Evolutionary conservation across 2,888 invertebrate species (phyloP).

Genomic region (Calliopum simillimum): DNA sequence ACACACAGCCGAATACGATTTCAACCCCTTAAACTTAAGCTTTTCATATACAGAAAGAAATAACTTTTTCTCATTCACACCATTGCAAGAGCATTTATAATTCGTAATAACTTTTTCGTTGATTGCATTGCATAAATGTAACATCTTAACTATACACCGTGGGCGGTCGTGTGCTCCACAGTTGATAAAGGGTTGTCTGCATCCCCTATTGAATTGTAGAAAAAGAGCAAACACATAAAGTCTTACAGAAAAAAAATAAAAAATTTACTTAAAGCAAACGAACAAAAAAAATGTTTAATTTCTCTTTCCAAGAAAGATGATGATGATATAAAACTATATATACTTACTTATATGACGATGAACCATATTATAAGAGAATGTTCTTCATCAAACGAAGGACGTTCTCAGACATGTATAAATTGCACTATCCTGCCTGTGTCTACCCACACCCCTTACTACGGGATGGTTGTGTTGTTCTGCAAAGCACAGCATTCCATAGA

Average conservation of each 20-base stretch:
- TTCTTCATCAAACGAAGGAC: no score
- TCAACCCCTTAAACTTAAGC: neutral
- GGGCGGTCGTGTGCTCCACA: slow-evolving; percentile 38
- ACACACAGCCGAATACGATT: neutral
- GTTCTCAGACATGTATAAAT: no score
- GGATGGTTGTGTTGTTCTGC: no score
- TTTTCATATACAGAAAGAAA: neutral
- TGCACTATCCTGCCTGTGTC: no score
- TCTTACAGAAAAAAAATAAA: slow-evolving; percentile 6
- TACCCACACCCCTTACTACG: no score
- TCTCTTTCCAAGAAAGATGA: slow-evolving; percentile 32
- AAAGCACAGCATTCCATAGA: no score
- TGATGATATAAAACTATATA: neutral
- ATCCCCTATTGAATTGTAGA: slow-evolving; percentile 37
- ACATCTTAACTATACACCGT: neutral
- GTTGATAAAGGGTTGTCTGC: slow-evolving; percentile 39
- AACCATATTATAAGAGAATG: no score
- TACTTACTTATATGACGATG: no score
- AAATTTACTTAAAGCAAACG: neutral
- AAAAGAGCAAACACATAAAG: slow-evolving; percentile 28
- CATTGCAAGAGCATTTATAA: neutral
- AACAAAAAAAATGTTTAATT: slow-evolving; percentile 26
- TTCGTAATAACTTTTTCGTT: slow-evolving; percentile 7
- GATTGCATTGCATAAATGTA: neutral
- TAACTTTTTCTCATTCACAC: neutral